A percentile compares a stretch with the other conserved stretches of the same genome.
Evolutionary conservation across 35 echinoderm and acorn worm species (phyloP).

Genomic region (Hemicentrotus pulcherrimus): DNA sequence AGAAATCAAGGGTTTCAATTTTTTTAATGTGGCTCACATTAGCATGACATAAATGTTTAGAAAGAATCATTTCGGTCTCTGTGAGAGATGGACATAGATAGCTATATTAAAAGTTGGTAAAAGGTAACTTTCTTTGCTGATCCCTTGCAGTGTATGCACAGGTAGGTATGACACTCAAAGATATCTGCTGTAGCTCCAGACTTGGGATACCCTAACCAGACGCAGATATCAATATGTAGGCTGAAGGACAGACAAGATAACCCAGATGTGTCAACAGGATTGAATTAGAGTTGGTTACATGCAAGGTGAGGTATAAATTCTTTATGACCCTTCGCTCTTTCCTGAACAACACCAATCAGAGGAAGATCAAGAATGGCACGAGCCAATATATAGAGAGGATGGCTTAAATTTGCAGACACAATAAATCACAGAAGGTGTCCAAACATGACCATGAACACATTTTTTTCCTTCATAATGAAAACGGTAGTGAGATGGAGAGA

Average conservation of each 20-base stretch:
- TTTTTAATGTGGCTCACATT: too few species aligned
- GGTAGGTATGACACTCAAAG: neutral
- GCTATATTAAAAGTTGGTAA: too few species aligned
- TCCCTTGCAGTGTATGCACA: too few species aligned
- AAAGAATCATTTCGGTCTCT: too few species aligned
- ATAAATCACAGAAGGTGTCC: neutral
- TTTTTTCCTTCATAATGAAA: neutral
- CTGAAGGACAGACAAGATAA: conserved; percentile 7
- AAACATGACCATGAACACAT: neutral
- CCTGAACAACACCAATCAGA: neutral
- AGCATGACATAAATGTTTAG: too few species aligned
- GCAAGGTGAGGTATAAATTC: neutral
- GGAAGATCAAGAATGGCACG: neutral
- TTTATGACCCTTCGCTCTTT: neutral
- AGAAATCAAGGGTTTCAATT: too few species aligned
- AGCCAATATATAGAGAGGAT: neutral
- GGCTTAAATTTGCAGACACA: neutral
- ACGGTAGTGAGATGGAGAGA: neutral
- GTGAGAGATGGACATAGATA: too few species aligned
- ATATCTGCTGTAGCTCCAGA: neutral
- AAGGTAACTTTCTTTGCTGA: too few species aligned
- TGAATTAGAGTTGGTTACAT: conserved; percentile 1
- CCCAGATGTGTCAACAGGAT: conserved; percentile 7
- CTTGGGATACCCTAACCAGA: neutral
- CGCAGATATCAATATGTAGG: neutral